These are phyloP conservation scores for Kryptolebias ocellatus DNA, from an alignment of 2,797 vertebrate species.

Conservation along the genomic window DNA sequence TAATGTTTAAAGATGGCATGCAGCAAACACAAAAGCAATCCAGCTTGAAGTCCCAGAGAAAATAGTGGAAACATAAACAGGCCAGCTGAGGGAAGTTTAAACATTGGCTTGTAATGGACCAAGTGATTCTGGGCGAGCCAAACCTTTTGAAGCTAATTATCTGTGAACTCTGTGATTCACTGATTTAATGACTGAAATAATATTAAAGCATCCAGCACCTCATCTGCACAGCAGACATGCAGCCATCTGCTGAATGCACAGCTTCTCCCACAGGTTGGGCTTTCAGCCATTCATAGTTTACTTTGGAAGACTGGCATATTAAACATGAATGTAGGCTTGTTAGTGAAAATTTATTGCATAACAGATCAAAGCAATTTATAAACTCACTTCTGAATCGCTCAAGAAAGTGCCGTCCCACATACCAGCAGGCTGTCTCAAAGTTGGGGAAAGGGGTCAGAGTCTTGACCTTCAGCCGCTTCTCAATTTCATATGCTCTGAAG, in stretches of 20 bases:
- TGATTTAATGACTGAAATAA: constrained; percentile 83
- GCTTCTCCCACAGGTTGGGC: constrained; percentile 43
- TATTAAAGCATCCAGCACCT: constrained; percentile 75
- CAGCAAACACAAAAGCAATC: constrained; percentile 24
- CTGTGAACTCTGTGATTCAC: constrained; percentile 79
- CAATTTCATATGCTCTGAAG: constrained; percentile 95
- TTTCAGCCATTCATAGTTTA: constrained; percentile 42
- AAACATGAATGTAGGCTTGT: neutral
- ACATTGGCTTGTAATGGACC: constrained; percentile 80
- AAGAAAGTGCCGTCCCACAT: constrained; percentile 92
- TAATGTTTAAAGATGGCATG: constrained; percentile 26
- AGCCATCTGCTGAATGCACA: constrained; percentile 1
- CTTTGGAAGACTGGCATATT: constrained; percentile 27
- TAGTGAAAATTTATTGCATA: neutral
- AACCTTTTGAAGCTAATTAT: constrained; percentile 85
- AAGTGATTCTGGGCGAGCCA: constrained; percentile 79
- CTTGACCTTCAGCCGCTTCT: constrained; percentile 92
- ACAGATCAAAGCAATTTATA: constrained; percentile 3
- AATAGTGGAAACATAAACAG: constrained; percentile 80
- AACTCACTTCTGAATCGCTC: constrained; percentile 94
- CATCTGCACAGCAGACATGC: constrained; percentile 82
- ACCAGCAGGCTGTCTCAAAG: constrained; percentile 98
- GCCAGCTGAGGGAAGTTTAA: constrained; percentile 79
- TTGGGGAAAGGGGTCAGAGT: constrained; percentile 95
- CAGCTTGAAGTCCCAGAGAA: constrained; percentile 22